A percentile compares a stretch with the other conserved stretches of the same genome.
phyloP scores from a whole-genome alignment of 2,888 invertebrate species.

The Terebella lapidaria region DNA sequence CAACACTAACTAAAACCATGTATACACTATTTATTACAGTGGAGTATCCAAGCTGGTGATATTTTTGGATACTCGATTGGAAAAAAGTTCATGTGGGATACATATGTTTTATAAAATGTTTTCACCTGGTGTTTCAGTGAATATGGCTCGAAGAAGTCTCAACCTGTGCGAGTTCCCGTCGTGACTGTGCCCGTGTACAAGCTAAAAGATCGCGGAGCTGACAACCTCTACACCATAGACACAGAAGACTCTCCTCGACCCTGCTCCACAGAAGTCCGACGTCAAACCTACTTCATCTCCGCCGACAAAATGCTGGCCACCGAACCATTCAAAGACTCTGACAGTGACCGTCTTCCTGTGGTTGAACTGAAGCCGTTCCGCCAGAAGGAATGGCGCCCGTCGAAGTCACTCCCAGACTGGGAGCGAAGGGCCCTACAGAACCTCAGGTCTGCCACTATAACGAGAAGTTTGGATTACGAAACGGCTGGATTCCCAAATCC shows the following conservation, averaged over 20 bases:
- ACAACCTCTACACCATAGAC: too few relatives aligned
- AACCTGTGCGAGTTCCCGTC: too few relatives aligned
- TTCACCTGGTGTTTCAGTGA: too few relatives aligned
- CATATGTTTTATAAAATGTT: too few relatives aligned
- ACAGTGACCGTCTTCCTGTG: conserved; percentile 6
- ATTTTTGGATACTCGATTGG: too few relatives aligned
- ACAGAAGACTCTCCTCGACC: not conserved
- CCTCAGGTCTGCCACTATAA: not conserved
- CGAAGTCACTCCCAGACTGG: conserved; percentile 4
- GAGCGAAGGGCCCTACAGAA: not conserved
- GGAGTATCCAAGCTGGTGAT: too few relatives aligned
- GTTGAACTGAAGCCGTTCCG: conserved; percentile 13
- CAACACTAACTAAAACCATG: too few relatives aligned
- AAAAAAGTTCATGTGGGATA: too few relatives aligned
- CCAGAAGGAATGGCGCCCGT: conserved; percentile 12
- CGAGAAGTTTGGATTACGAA: not conserved
- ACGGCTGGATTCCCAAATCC: not conserved
- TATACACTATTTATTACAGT: too few relatives aligned
- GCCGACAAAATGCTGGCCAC: not conserved
- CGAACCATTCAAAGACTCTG: not conserved
- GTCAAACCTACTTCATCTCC: not conserved
- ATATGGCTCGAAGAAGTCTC: too few relatives aligned
- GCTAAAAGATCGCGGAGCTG: too few relatives aligned
- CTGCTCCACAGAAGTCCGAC: not conserved
- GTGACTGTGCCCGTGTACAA: too few relatives aligned